Conservation (phyloP, 2,113 vertebrate genomes). For the Clupea harengus region DNA sequence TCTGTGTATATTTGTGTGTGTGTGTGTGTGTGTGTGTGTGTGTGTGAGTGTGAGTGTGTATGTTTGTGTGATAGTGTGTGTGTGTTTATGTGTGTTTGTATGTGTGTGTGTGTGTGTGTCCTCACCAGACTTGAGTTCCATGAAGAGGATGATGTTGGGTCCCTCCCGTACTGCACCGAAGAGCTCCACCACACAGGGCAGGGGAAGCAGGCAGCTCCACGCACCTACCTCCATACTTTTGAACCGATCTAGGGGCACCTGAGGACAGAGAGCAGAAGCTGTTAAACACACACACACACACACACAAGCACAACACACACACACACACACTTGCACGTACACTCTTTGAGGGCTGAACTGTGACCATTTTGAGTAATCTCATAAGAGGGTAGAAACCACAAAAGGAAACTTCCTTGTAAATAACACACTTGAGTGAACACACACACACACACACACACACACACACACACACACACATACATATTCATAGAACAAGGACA, state of each 20-base stretch:
- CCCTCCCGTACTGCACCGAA: conserved; percentile 92
- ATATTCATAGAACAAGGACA: not conserved
- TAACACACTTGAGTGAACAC: not conserved
- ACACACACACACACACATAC: not conserved
- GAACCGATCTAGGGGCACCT: conserved; percentile 85
- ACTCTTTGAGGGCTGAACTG: not conserved
- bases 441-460: not conserved
- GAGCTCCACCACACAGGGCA: conserved; percentile 81
- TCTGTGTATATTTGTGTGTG: no score
- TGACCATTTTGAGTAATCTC: not conserved
- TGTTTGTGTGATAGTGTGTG: no score
- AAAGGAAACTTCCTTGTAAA: conserved; percentile 1
- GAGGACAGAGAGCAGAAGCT: not conserved
- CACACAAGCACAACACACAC: not conserved
- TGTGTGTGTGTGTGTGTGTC: conserved; percentile 11
- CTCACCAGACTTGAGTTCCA: conserved; percentile 90
- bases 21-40: no score
- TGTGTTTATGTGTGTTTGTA: not conserved
- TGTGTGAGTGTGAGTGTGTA: no score
- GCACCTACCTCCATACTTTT: conserved; percentile 87
- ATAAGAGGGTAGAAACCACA: not conserved
- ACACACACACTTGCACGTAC: not conserved
- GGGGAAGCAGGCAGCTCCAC: conserved; percentile 81
- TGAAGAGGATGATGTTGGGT: conserved; percentile 83
- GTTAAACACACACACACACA: not conserved